Conservation (phyloP, 2,113 vertebrate species). For the Podarcis muralis region DNA sequence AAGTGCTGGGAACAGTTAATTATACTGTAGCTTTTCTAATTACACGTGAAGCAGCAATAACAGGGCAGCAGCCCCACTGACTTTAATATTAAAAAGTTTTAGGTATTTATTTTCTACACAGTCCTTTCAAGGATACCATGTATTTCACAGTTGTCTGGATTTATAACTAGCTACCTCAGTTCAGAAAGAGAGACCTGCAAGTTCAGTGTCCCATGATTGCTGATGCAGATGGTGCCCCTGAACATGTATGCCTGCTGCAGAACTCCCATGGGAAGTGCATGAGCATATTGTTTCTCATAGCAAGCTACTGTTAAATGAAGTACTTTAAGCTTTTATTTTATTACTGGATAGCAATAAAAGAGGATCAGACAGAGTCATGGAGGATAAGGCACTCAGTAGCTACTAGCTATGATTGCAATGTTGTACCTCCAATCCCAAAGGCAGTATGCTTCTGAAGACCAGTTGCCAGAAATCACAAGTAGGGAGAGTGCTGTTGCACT, state of each 20-base stretch:
- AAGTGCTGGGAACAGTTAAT: constrained; percentile 35
- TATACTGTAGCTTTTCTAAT: neutral
- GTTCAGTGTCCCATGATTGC: too few species aligned
- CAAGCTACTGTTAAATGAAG: neutral
- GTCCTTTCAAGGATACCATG: neutral
- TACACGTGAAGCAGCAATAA: neutral
- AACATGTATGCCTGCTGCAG: neutral
- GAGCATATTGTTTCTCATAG: neutral
- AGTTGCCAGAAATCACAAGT: too few species aligned
- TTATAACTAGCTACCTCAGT: neutral
- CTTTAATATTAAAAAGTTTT: neutral
- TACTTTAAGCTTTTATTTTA: neutral
- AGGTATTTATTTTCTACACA: neutral
- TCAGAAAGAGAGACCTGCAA: neutral
- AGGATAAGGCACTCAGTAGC: too few species aligned
- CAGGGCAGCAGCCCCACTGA: neutral
- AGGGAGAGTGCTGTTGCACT: too few species aligned
- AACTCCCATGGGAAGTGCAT: neutral
- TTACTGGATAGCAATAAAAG: too few species aligned
- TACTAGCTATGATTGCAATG: too few species aligned
- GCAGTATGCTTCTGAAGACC: too few species aligned
- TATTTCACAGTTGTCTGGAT: neutral
- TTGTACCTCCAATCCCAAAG: too few species aligned
- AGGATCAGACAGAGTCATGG: too few species aligned
- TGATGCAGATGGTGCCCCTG: too few species aligned